A percentile compares a stretch with the other conserved stretches of the same genome.
Conservation (phyloP, 2,888 invertebrate genomes). For the Aphidoletes aphidimyza region DNA sequence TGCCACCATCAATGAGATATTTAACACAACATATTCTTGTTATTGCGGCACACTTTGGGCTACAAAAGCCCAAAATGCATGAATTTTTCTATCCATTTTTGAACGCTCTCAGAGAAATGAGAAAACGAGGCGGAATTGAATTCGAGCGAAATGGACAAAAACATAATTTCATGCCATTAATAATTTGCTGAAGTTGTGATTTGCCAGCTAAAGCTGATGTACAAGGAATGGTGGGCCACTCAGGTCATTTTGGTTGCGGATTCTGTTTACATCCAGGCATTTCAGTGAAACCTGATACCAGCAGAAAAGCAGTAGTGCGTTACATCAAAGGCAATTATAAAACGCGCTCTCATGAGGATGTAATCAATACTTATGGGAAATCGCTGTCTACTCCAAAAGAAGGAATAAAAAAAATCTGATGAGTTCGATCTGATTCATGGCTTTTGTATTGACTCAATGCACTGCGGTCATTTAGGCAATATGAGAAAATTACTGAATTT, state of each 20-base stretch:
- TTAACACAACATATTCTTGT: neutral
- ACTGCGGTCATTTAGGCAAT: constrained; percentile 35
- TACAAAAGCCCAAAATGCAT: neutral
- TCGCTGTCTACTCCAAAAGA: neutral
- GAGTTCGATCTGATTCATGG: constrained; percentile 14
- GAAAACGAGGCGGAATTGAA: neutral
- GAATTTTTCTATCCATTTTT: constrained; percentile 24
- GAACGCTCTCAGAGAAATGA: neutral
- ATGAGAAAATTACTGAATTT: constrained; percentile 15
- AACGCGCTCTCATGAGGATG: neutral
- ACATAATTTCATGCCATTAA: neutral
- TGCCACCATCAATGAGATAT: neutral
- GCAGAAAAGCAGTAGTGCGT: neutral
- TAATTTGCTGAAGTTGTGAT: neutral
- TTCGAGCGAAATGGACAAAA: neutral
- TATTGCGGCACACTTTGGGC: neutral
- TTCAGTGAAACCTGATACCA: neutral
- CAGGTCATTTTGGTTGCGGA: neutral
- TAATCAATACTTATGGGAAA: neutral
- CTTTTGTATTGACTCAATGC: constrained; percentile 54
- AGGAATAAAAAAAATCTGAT: neutral
- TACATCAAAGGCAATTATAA: neutral
- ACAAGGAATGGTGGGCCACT: neutral
- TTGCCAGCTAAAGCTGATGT: neutral
- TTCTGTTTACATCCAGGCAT: neutral